Percentiles rank a stretch among this genome's conserved stretches.
Evolutionary conservation across 2,888 invertebrate species (phyloP).

Genomic region (Galerucella nymphaeae): DNA sequence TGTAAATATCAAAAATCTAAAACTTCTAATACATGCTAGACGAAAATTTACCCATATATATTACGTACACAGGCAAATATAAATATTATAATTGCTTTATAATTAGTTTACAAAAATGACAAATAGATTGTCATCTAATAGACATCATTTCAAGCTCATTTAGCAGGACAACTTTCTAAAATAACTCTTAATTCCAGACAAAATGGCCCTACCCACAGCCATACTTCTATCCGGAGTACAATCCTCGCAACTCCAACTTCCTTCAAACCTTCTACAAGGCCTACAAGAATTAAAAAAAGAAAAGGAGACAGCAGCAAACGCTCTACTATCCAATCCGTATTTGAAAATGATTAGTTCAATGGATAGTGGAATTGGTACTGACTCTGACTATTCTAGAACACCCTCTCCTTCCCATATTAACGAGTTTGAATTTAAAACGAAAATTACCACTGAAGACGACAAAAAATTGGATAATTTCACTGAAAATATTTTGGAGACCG

Average conservation of each 20-base stretch:
- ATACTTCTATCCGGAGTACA: conserved; percentile 45
- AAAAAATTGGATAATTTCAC: not conserved
- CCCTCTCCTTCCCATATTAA: not conserved
- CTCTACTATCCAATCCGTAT: not conserved
- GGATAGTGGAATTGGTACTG: not conserved
- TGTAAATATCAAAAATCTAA: too few species aligned
- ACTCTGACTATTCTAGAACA: not conserved
- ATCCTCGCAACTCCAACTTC: not conserved
- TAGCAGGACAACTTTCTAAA: too few species aligned
- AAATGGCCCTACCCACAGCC: conserved; percentile 50
- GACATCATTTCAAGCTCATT: not conserved
- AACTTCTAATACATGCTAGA: too few species aligned
- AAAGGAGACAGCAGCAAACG: not conserved
- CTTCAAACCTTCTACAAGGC: conserved; percentile 38
- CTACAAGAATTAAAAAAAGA: conserved; percentile 27
- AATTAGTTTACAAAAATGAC: not conserved
- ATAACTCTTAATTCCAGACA: conserved; percentile 8
- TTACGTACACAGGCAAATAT: not conserved
- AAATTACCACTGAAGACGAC: not conserved
- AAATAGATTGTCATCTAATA: conserved; percentile 5
- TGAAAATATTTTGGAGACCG: not conserved
- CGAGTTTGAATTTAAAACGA: not conserved
- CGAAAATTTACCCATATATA: too few species aligned
- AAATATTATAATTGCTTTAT: not conserved
- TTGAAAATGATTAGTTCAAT: not conserved